Base-by-base conservation (phyloP, 2,113 vertebrate species). In the Regulus satrapa region DNA sequence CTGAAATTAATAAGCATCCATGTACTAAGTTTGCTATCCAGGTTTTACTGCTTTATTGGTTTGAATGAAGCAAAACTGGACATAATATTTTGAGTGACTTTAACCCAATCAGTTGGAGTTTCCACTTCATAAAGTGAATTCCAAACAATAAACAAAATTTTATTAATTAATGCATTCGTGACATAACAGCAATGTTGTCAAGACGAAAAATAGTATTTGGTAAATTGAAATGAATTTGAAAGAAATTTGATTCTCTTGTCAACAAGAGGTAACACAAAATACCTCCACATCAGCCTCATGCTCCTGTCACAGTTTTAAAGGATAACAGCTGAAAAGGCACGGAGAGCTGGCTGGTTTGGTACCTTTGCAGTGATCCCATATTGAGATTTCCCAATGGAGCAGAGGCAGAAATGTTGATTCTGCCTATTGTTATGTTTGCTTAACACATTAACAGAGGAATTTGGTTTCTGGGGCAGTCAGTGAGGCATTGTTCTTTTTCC, bases 401-500 rank as follows among this genome's bases (percentile, higher is more conserved):
- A 71, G 78, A 80, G 63, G 63, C 76, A 88, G 82, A 88, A 95
- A 85, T 49, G 63, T 77, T 89, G 81, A 77, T 83, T 96, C 92
- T 88, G 78, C 59, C 59, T 77, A 77, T 92, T 88, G 58, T 86
- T 88, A 4, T 40, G 85, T 74, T 89, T 81, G 90, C n/a, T 71
- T 68, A 77, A 82, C 43, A 5, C 68, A 90, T 90, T 90, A 92
- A 52, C 51, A 80, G 55, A 92, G 72, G 93, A 94, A 94, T 96
- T 86, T 95, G 63, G 67, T 88, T 95, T 91, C 81, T 89, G 45
- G 58, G 63, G 74, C 91, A 88, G 81, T 28, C 66, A 89, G 54
- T 49, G 87, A 73, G 55, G 78, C 88, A 96, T 92, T 94, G 79
- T 71, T 90, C 43, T 93, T 93, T 71, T 76, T 86, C 88, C 90